phyloP scores from a whole-genome alignment of 2,888 invertebrate genomes.

The Megamerina dolium region DNA sequence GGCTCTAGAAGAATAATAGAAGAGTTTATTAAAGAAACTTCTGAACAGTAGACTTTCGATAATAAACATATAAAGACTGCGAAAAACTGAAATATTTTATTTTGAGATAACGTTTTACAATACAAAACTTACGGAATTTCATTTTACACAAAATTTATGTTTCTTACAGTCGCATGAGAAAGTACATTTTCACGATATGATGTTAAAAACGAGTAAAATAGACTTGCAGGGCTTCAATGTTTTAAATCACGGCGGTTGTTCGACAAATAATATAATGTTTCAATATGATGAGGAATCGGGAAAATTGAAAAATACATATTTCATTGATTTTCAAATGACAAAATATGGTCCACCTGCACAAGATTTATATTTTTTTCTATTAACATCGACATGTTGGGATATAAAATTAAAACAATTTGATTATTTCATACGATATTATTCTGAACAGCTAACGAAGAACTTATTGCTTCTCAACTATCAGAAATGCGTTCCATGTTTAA shows the following conservation, averaged over 20 bases:
- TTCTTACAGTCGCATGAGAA: too few species aligned
- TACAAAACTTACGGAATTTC: too few species aligned
- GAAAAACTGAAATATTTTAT: too few species aligned
- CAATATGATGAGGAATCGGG: constrained; percentile 24
- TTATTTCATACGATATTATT: constrained; percentile 36
- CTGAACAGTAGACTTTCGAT: too few species aligned
- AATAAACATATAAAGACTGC: too few species aligned
- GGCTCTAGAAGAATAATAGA: too few species aligned
- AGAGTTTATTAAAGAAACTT: too few species aligned
- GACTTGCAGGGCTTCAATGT: constrained; percentile 43
- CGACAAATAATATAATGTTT: constrained; percentile 41
- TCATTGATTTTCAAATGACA: constrained; percentile 38
- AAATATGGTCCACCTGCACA: constrained; percentile 34
- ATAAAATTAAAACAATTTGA: constrained; percentile 39
- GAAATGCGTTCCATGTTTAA: constrained; percentile 33
- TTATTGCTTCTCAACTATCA: constrained; percentile 33
- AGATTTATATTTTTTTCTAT: constrained; percentile 37
- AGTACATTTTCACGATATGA: too few species aligned
- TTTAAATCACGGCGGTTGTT: constrained; percentile 37
- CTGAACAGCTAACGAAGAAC: constrained; percentile 32
- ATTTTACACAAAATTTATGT: too few species aligned
- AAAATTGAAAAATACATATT: constrained; percentile 28
- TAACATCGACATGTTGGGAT: constrained; percentile 37
- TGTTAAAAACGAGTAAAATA: too few species aligned
- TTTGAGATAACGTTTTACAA: too few species aligned